These are phyloP conservation scores for Felis catus DNA, from an alignment of 2,113 vertebrate genomes.

Conservation along the genomic window DNA sequence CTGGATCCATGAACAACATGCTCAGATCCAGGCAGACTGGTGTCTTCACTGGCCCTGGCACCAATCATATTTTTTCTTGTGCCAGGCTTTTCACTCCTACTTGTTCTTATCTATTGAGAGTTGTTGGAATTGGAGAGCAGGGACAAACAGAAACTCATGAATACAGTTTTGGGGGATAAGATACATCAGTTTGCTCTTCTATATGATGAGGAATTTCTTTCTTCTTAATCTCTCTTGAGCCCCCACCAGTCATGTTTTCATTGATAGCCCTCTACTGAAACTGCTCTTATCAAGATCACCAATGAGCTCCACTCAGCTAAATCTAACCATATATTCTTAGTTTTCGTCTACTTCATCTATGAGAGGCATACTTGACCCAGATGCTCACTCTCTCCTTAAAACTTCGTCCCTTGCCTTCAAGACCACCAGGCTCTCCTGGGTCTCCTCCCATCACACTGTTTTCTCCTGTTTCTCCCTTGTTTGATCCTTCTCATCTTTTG, in stretches of 20 bases:
- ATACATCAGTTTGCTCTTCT: neutral
- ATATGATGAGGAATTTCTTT: neutral
- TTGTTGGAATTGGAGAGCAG: neutral
- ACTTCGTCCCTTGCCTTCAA: neutral
- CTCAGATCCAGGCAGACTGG: neutral
- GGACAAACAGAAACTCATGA: neutral
- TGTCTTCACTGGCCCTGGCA: neutral
- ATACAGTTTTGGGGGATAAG: neutral
- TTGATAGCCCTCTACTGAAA: neutral
- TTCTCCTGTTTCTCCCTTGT: neutral
- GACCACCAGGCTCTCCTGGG: neutral
- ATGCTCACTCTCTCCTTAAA: neutral
- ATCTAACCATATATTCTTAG: neutral
- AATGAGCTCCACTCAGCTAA: neutral
- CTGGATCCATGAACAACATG: neutral
- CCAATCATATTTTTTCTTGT: neutral
- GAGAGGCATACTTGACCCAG: neutral
- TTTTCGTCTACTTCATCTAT: neutral
- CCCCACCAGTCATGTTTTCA: neutral
- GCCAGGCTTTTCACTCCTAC: neutral
- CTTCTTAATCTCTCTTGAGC: neutral
- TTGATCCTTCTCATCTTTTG: neutral
- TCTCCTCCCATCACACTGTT: neutral
- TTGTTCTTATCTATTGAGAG: neutral
- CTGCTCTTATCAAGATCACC: neutral